Evolutionary conservation across 1,140 invertebrate genomes (phyloP).

Genomic region (Acromyrmex heyeri): DNA sequence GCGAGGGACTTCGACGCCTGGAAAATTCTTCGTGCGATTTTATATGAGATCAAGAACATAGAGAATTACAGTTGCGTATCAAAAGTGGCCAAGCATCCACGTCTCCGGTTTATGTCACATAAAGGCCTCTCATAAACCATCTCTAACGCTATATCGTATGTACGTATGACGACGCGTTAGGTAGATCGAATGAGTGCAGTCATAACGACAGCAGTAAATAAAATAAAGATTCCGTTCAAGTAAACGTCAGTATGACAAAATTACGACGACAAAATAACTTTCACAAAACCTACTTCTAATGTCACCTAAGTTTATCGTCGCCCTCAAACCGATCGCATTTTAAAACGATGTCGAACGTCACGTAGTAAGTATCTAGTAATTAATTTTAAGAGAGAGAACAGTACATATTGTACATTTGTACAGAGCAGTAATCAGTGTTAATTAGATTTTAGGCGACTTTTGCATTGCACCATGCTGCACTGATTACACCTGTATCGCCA

Average conservation of each 20-base stretch:
- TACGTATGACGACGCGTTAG: not conserved
- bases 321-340: not conserved
- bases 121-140: constrained; percentile 33
- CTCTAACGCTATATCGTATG: not conserved
- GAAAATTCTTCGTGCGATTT: constrained; percentile 63
- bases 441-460: too few relatives aligned
- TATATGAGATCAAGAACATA: constrained; percentile 30
- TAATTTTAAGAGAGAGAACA: not conserved
- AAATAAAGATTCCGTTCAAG: not conserved
- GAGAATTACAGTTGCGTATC: constrained; percentile 7
- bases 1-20: constrained; percentile 72
- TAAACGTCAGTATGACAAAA: not conserved
- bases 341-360: not conserved
- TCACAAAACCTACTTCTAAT: not conserved
- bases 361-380: not conserved
- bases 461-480: too few relatives aligned
- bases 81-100: constrained; percentile 1
- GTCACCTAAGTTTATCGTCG: constrained; percentile 2
- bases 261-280: not conserved
- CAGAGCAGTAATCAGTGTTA: too few relatives aligned
- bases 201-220: constrained; percentile 6
- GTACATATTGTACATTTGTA: too few relatives aligned
- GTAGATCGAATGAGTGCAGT: not conserved
- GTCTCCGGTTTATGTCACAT: constrained; percentile 29
- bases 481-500: too few relatives aligned